These are phyloP conservation scores for Leptosomus discolor DNA, from an alignment of 2,113 vertebrate species.

Conservation along the genomic window DNA sequence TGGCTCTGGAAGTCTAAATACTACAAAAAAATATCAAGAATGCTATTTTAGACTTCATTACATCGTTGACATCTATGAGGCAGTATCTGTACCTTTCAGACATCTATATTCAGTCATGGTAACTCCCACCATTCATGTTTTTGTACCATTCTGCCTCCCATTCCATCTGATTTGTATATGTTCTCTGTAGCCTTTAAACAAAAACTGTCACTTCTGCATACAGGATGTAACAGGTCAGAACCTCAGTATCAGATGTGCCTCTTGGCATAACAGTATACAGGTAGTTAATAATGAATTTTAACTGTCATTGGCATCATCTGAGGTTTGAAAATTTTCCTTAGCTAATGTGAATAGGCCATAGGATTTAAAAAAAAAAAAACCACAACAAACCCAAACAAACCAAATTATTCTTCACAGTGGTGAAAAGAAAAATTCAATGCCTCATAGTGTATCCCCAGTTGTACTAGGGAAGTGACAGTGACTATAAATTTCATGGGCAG, in stretches of 20 bases:
- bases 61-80: background rate
- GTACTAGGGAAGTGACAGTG: background rate
- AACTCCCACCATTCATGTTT: background rate
- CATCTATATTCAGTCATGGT: background rate
- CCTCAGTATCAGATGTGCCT: background rate
- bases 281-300: background rate
- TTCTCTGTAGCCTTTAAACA: background rate
- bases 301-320: background rate
- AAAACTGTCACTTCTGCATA: background rate
- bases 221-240: background rate
- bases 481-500: background rate
- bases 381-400: background rate
- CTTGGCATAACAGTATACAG: background rate
- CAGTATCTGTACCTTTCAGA: background rate
- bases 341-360: background rate
- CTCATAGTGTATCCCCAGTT: background rate
- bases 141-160: background rate
- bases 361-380: background rate
- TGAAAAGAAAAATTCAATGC: background rate
- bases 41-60: background rate
- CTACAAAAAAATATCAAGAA: background rate
- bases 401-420: background rate
- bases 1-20: background rate
- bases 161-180: background rate
- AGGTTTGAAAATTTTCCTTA: background rate